phyloP scores from a whole-genome alignment of 2,888 invertebrate genomes.

The Periphyllus acericola region DNA sequence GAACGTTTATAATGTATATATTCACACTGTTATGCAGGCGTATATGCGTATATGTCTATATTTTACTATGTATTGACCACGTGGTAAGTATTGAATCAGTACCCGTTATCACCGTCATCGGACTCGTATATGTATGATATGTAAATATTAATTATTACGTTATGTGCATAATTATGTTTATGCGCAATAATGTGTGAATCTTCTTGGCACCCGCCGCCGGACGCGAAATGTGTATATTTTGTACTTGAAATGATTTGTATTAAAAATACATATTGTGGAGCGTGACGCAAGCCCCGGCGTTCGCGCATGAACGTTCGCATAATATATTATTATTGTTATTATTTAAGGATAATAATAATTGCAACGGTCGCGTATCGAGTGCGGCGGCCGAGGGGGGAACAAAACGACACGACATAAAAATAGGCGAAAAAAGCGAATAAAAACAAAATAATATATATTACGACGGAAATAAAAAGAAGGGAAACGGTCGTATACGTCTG shows the following conservation, averaged over 20 bases:
- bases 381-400: neutral
- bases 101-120: neutral
- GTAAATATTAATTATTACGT: neutral
- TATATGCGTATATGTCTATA: neutral
- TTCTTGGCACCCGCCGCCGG: neutral
- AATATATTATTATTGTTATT: neutral
- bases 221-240: neutral
- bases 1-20: neutral
- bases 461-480: constrained; percentile 6
- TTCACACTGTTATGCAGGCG: neutral
- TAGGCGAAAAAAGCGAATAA: constrained; percentile 35
- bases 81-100: constrained; percentile 27
- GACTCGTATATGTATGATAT: neutral
- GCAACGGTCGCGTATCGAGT: neutral
- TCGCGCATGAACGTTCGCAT: neutral
- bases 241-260: neutral
- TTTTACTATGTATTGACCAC: too few relatives aligned
- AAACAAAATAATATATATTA: neutral
- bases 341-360: neutral
- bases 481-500: neutral
- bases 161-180: too few relatives aligned
- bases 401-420: constrained; percentile 23
- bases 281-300: neutral
- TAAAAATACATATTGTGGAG: too few relatives aligned
- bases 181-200: neutral